Evolutionary conservation across 2,888 invertebrate species (phyloP), one percentile per base, ranked within the genome.

Genomic region (Charanyca ferruginea): DNA sequence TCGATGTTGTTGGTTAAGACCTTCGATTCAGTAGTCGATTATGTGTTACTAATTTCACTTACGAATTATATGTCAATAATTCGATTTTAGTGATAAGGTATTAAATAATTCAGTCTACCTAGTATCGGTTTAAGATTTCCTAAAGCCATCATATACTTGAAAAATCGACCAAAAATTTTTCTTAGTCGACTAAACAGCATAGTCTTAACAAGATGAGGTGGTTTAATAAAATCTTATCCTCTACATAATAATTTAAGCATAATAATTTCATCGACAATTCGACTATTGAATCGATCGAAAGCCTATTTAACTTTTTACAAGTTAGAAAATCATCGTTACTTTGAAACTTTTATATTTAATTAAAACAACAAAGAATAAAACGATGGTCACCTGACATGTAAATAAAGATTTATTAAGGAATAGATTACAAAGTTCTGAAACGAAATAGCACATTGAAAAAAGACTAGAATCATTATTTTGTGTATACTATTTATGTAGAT

Each of bases 381-480:
- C 58, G 25, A 51, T 65, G 60, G 16, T 51, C 54, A 23, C 0
- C 54, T 63, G 68, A 23, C 52, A 23, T 70, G 73, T 76, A 79
- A 67, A 77, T 51, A 75, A 76, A 62, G 61, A 61, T 63, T 68
- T 69, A 66, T 48, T 71, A 79, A 62, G 52, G 32, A 35, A 41
- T 70, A 76, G 49, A 54, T 70, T 73, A 78, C 64, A 54, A 69
- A 81, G 66, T 73, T 69, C 67, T 73, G 78, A 74, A 79, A 73
- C 69, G 73, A 69, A 77, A 77, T 73, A 73, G 79, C 79, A 77
- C 80, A 83, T 79, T 75, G 66, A 74, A 77, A 78, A 73, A 81
- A 80, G 79, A 80, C 79, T 80, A 85, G 79, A 86, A 85, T 79
- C 81, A 83, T 89, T 91, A 91, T 91, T 92, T 92, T 92, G 89